phyloP scores from a whole-genome alignment of 1,140 invertebrate genomes.

The Lepidurus couesii region DNA sequence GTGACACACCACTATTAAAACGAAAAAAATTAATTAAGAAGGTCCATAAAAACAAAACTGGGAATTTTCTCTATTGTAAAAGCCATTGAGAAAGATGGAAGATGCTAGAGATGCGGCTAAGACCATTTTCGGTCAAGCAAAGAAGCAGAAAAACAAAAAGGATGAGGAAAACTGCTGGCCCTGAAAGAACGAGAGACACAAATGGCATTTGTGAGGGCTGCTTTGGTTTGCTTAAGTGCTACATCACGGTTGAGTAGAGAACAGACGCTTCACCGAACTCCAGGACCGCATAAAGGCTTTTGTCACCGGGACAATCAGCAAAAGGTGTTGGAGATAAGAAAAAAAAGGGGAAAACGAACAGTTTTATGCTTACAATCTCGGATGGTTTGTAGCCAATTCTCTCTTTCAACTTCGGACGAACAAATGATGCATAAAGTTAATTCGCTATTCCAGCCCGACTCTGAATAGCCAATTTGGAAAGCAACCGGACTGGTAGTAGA shows the following conservation, averaged over 20 bases:
- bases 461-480: conserved; percentile 59
- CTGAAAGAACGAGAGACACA: conserved; percentile 17
- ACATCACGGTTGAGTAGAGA: conserved; percentile 24
- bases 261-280: conserved; percentile 10
- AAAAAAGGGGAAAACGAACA: neutral
- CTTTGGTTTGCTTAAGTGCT: conserved; percentile 23
- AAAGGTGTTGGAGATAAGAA: conserved; percentile 9
- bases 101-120: no score
- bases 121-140: no score
- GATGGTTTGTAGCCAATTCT: conserved; percentile 70
- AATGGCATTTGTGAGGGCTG: conserved; percentile 4
- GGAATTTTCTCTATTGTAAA: no score
- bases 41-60: neutral
- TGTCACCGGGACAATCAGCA: conserved; percentile 4
- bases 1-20: conserved; percentile 2
- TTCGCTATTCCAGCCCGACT: conserved; percentile 54
- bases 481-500: conserved; percentile 23
- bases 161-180: neutral
- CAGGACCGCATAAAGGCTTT: conserved; percentile 10
- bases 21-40: neutral
- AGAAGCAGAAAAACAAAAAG: neutral
- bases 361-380: conserved; percentile 56
- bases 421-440: conserved; percentile 73
- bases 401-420: conserved; percentile 59
- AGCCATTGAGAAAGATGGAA: no score